A percentile compares a stretch with the other conserved stretches of the same genome.
phyloP scores from a whole-genome alignment of 2,113 vertebrate genomes.

The Cololabis saira region DNA sequence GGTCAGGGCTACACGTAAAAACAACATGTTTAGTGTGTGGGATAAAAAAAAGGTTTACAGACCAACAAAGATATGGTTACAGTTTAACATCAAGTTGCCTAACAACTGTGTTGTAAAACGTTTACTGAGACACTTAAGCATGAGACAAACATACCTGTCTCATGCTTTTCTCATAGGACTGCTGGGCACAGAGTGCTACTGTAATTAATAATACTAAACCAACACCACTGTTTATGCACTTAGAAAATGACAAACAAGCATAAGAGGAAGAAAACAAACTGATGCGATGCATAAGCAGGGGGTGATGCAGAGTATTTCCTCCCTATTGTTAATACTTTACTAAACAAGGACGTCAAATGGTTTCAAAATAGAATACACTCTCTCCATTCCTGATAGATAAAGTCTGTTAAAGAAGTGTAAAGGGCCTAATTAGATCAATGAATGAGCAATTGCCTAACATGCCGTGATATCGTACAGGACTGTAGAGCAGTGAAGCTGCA shows the following conservation, averaged over 20 bases:
- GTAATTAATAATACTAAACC: constrained; percentile 74
- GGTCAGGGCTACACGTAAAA: no score
- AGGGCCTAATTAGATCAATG: constrained; percentile 85
- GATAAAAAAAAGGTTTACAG: no score
- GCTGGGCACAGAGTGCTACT: constrained; percentile 12
- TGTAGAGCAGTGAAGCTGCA: constrained; percentile 52
- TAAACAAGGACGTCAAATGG: constrained; percentile 78
- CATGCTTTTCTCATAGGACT: not conserved
- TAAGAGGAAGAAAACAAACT: constrained; percentile 49
- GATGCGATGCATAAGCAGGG: constrained; percentile 67
- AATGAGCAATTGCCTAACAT: constrained; percentile 72
- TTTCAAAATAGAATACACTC: constrained; percentile 76
- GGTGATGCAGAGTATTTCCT: constrained; percentile 60
- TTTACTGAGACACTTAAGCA: no score
- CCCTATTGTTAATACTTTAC: constrained; percentile 75
- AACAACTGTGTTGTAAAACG: not conserved
- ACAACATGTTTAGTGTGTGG: no score
- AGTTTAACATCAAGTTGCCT: not conserved
- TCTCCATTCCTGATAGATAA: constrained; percentile 81
- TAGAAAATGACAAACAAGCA: constrained; percentile 70
- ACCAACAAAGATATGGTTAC: not conserved
- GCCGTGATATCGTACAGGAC: constrained; percentile 62
- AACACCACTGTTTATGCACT: constrained; percentile 64
- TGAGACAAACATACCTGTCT: no score
- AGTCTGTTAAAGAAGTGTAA: constrained; percentile 67